Conservation (phyloP, 2,888 invertebrate species). For the Sarcophaga carnaria region DNA sequence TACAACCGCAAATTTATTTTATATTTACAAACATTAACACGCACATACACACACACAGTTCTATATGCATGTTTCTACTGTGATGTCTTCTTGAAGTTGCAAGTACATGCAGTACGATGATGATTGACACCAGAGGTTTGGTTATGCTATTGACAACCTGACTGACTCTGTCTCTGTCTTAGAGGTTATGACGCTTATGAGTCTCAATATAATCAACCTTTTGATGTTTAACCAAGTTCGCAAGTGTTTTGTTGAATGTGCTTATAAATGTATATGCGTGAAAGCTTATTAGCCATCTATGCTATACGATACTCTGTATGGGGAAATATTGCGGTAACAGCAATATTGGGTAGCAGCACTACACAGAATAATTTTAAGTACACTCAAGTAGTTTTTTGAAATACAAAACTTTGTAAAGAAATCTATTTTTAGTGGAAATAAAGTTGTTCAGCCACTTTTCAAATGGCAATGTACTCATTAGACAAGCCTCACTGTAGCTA, state of each 20-base stretch:
- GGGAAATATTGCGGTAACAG: not conserved
- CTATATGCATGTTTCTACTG: not conserved
- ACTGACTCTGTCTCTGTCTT: slow-evolving; percentile 12
- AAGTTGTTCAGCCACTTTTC: too few relatives aligned
- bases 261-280: not conserved
- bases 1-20: slow-evolving; percentile 6
- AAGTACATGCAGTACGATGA: not conserved
- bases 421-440: too few relatives aligned
- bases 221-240: slow-evolving; percentile 1
- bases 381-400: too few relatives aligned
- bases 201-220: slow-evolving; percentile 32
- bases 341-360: too few relatives aligned
- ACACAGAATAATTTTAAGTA: too few relatives aligned
- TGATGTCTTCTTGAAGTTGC: not conserved
- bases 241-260: not conserved
- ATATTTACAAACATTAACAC: not conserved
- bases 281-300: slow-evolving; percentile 41
- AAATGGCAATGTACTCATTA: too few relatives aligned
- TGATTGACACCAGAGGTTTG: slow-evolving; percentile 45
- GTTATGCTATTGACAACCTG: slow-evolving; percentile 10
- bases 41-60: not conserved
- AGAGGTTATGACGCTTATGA: slow-evolving; percentile 37
- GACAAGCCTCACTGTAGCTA: too few relatives aligned
- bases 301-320: not conserved
- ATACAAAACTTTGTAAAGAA: too few relatives aligned